Evolutionary conservation across 2,113 vertebrate species (phyloP).

Genomic region (Channa argus): DNA sequence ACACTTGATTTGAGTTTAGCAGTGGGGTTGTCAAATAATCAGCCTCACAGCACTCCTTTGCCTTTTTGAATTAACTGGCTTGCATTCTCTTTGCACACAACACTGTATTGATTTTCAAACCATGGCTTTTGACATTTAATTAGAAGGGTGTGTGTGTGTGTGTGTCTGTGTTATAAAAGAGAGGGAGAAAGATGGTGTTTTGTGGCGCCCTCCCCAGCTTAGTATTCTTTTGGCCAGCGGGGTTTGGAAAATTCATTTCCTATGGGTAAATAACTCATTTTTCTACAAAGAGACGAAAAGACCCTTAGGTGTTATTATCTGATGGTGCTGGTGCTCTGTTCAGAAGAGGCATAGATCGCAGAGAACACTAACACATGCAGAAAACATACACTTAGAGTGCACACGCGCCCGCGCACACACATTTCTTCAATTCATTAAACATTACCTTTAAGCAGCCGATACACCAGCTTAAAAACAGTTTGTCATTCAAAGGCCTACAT

Average conservation of each 20-base stretch:
- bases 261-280: slow-evolving; percentile 67
- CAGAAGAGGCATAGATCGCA: slow-evolving; percentile 4
- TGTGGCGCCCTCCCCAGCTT: slow-evolving; percentile 21
- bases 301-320: slow-evolving; percentile 44
- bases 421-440: neutral
- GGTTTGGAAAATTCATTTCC: slow-evolving; percentile 62
- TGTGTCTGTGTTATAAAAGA: slow-evolving; percentile 3
- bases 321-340: slow-evolving; percentile 8
- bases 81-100: slow-evolving; percentile 47
- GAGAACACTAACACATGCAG: neutral
- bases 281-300: slow-evolving; percentile 46
- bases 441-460: neutral
- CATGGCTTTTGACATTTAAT: slow-evolving; percentile 77
- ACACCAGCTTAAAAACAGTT: neutral
- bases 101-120: slow-evolving; percentile 71
- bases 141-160: slow-evolving; percentile 46
- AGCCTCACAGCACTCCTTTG: slow-evolving; percentile 45
- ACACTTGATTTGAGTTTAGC: slow-evolving; percentile 56
- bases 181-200: slow-evolving; percentile 37
- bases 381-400: neutral
- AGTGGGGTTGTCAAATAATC: slow-evolving; percentile 66
- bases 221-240: slow-evolving; percentile 23
- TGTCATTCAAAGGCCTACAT: neutral
- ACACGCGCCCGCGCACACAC: neutral
- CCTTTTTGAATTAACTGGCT: slow-evolving; percentile 54